phyloP scores from a whole-genome alignment of 1,140 invertebrate species.

The Hormaphis cornu region DNA sequence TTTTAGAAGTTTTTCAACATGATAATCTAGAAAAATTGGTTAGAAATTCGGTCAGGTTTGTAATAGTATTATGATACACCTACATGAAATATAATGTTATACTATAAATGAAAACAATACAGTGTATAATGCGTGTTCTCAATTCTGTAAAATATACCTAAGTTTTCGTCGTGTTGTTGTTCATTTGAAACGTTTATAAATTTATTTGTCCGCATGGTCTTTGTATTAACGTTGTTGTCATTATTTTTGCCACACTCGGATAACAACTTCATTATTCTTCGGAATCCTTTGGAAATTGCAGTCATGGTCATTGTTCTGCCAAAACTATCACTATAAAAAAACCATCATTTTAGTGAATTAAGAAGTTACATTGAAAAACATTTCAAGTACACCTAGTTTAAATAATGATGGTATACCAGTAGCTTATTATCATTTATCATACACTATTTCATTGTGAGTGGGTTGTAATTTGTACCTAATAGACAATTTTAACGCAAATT shows the following conservation, averaged over 20 bases:
- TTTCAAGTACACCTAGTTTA: no score
- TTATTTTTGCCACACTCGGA: neutral
- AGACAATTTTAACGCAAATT: no score
- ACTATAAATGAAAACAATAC: no score
- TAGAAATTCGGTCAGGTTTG: no score
- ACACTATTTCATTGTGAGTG: no score
- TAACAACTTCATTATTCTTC: conserved; percentile 3
- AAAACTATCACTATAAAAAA: conserved; percentile 10
- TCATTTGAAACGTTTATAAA: neutral
- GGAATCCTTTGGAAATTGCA: conserved; percentile 24
- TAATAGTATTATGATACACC: no score
- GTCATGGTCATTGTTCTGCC: conserved; percentile 23
- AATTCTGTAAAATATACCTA: neutral
- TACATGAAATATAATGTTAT: no score
- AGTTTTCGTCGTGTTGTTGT: neutral
- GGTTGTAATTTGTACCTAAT: no score
- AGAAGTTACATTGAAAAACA: no score
- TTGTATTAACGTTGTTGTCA: neutral
- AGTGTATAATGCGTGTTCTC: no score
- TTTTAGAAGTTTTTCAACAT: conserved; percentile 1
- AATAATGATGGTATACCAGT: no score
- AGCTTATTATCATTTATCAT: no score
- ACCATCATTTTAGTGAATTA: neutral
- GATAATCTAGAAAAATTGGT: conserved; percentile 6
- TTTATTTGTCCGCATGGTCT: neutral